Conservation (phyloP, 2,888 invertebrate species). For the Thalpophila matura region DNA sequence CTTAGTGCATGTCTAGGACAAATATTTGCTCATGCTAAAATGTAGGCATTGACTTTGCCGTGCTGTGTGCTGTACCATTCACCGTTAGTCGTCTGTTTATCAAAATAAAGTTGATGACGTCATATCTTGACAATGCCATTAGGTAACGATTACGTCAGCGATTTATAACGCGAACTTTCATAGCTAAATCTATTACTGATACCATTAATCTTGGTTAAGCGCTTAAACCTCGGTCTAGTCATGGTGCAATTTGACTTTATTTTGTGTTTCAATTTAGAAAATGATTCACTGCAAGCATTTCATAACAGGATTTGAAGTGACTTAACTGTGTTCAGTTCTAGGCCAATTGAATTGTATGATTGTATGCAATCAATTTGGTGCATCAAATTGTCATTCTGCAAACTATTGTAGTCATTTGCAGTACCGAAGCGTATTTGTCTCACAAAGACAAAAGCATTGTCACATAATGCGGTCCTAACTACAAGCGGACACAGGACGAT, state of each 20-base stretch:
- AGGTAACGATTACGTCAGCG: conserved; percentile 68
- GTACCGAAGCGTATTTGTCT: conserved; percentile 75
- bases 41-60: conserved; percentile 38
- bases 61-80: conserved; percentile 43
- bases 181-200: conserved; percentile 57
- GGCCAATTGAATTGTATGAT: conserved; percentile 49
- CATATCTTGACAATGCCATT: conserved; percentile 59
- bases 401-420: conserved; percentile 63
- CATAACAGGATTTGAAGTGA: conserved; percentile 55
- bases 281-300: conserved; percentile 52
- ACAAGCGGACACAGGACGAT: conserved; percentile 87
- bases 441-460: conserved; percentile 83
- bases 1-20: conserved; percentile 52
- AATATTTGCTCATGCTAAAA: conserved; percentile 51
- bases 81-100: conserved; percentile 53
- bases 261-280: conserved; percentile 37
- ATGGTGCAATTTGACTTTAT: conserved; percentile 45
- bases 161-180: conserved; percentile 65
- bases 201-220: conserved; percentile 57
- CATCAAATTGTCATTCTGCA: conserved; percentile 64
- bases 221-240: conserved; percentile 28
- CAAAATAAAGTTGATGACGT: conserved; percentile 59
- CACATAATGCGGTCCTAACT: conserved; percentile 81
- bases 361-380: conserved; percentile 62
- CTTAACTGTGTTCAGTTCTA: conserved; percentile 46